A percentile compares a stretch with the other conserved stretches of the same genome.
phyloP scores from a whole-genome alignment of 92 coral and sea anemone species.

The Virgularia gustaviana region DNA sequence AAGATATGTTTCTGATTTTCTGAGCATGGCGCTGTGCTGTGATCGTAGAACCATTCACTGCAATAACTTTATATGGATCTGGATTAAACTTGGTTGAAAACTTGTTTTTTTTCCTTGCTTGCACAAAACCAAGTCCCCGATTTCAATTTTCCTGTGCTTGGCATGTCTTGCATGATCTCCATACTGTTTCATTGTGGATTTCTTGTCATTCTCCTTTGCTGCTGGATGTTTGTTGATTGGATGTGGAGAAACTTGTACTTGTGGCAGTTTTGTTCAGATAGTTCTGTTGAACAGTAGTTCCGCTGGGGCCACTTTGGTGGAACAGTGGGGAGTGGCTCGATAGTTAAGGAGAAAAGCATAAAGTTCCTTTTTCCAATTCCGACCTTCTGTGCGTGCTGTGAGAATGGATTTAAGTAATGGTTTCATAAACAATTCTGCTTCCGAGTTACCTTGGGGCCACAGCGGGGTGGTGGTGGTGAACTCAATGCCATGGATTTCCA shows the following conservation, averaged over 20 bases:
- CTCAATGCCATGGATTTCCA: not conserved
- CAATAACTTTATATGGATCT: not conserved
- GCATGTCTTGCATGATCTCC: not conserved
- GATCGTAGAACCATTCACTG: not conserved
- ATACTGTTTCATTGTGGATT: not conserved
- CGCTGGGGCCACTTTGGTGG: not conserved
- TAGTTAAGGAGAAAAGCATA: not conserved
- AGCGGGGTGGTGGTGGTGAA: not conserved
- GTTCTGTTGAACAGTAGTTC: constrained; percentile 3
- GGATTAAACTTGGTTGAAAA: not conserved
- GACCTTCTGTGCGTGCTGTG: not conserved
- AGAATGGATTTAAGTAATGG: not conserved
- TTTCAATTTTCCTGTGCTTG: not conserved
- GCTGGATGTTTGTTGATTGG: not conserved
- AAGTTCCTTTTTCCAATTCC: not conserved
- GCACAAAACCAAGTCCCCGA: not conserved
- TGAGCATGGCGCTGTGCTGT: not conserved
- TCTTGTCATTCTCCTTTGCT: not conserved
- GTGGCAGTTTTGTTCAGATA: not conserved
- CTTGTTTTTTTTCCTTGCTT: not conserved
- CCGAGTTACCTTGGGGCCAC: constrained; percentile 11
- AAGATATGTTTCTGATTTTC: not conserved
- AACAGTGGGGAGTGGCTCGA: not conserved
- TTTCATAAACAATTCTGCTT: constrained; percentile 7
- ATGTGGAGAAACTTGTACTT: not conserved